These are phyloP conservation scores for Sarcophaga carnaria DNA, from an alignment of 2,888 invertebrate species.

Conservation along the genomic window DNA sequence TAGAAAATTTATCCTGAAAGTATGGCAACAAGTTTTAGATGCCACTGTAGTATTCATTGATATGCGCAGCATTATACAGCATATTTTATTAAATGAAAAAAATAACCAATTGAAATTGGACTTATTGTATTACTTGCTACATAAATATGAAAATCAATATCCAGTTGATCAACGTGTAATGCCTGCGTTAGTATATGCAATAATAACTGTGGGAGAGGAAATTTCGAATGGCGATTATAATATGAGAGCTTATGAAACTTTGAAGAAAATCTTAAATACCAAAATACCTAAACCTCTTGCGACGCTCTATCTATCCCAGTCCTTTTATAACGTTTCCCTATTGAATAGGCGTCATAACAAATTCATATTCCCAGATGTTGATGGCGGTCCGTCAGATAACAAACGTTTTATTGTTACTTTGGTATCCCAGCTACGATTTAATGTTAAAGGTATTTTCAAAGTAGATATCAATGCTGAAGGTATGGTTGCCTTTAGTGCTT, in stretches of 20 bases:
- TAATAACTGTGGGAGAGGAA: background rate
- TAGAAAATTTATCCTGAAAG: slow-evolving; percentile 23
- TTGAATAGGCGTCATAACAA: slow-evolving; percentile 35
- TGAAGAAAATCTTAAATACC: background rate
- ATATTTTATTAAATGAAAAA: slow-evolving; percentile 2
- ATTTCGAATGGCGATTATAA: background rate
- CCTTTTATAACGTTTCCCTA: slow-evolving; percentile 44
- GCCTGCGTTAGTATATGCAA: slow-evolving; percentile 35
- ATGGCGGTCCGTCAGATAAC: background rate
- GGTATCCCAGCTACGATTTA: background rate
- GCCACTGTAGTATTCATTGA: slow-evolving; percentile 52
- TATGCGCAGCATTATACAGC: slow-evolving; percentile 38
- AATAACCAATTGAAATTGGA: slow-evolving; percentile 37
- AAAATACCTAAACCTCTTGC: slow-evolving; percentile 43
- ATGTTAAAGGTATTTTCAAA: slow-evolving; percentile 49
- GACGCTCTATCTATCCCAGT: slow-evolving; percentile 42
- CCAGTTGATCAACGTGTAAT: slow-evolving; percentile 6
- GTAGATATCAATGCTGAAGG: slow-evolving; percentile 37
- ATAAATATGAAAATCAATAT: slow-evolving; percentile 20
- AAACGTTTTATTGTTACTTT: slow-evolving; percentile 52
- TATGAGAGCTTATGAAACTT: background rate
- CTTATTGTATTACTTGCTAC: slow-evolving; percentile 27
- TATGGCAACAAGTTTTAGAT: slow-evolving; percentile 62
- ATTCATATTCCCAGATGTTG: slow-evolving; percentile 36
- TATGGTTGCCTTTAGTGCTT: slow-evolving; percentile 44